phyloP scores from a whole-genome alignment of 2,113 vertebrate species.

The Chaetura pelagica region DNA sequence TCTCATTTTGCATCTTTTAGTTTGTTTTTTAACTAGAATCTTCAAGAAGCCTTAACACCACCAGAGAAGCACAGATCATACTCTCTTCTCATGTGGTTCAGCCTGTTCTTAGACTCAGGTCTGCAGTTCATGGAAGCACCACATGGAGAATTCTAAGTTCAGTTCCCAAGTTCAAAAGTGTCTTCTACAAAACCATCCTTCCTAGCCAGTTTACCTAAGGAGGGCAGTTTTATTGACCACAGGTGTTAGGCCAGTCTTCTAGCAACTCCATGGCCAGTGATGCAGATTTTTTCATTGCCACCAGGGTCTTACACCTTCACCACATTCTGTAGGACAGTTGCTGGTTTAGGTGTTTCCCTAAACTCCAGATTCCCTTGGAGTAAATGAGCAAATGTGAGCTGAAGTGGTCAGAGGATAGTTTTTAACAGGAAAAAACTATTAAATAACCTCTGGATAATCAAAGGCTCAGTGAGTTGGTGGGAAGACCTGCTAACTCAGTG shows the following conservation, averaged over 20 bases:
- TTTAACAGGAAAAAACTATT: background rate
- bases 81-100: background rate
- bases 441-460: background rate
- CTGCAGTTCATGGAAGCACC: background rate
- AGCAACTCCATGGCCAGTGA: background rate
- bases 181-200: background rate
- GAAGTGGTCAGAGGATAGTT: background rate
- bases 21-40: background rate
- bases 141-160: background rate
- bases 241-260: background rate
- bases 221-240: background rate
- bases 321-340: background rate
- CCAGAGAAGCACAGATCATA: background rate
- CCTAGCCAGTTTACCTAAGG: background rate
- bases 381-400: background rate
- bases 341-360: background rate
- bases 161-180: background rate
- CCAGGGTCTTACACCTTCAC: background rate
- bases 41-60: background rate
- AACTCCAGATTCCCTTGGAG: background rate
- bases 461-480: background rate
- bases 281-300: background rate
- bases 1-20: background rate
- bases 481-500: background rate
- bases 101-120: background rate